A percentile compares a stretch with the other conserved stretches of the same genome.
Evolutionary conservation across 1,140 invertebrate species (phyloP).

Genomic region (Megalopta genalis): DNA sequence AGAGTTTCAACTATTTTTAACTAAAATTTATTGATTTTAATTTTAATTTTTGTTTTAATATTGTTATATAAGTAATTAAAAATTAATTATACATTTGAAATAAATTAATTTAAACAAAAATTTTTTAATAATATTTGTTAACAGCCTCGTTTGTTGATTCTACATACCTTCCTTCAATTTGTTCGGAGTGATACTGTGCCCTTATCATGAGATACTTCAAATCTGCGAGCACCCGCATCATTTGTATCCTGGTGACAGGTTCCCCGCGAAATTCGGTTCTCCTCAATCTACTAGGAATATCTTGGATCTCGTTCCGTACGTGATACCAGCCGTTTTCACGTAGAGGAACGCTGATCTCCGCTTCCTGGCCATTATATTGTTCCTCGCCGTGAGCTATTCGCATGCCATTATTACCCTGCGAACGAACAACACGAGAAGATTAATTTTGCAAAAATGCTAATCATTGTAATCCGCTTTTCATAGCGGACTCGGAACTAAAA

Average conservation of each 20-base stretch:
- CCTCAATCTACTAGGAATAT: slow-evolving; percentile 81
- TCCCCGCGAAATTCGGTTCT: slow-evolving; percentile 83
- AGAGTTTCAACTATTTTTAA: no score
- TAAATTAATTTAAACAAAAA: no score
- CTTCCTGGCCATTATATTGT: slow-evolving; percentile 82
- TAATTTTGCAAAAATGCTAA: slow-evolving; percentile 17
- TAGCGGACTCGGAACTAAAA: neutral
- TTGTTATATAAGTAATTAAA: no score
- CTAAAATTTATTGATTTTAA: no score
- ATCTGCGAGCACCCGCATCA: slow-evolving; percentile 91
- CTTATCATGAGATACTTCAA: slow-evolving; percentile 91
- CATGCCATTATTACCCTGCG: slow-evolving; percentile 84
- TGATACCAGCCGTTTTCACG: slow-evolving; percentile 89
- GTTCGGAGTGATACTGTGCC: slow-evolving; percentile 96
- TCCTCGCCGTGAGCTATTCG: slow-evolving; percentile 87
- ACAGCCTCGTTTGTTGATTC: no score
- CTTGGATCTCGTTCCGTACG: slow-evolving; percentile 82
- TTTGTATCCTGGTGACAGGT: slow-evolving; percentile 86
- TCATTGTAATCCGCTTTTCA: slow-evolving; percentile 13
- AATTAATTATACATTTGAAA: no score
- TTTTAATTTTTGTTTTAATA: no score
- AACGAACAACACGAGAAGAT: slow-evolving; percentile 1
- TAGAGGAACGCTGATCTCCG: slow-evolving; percentile 84
- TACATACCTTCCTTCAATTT: slow-evolving; percentile 90
- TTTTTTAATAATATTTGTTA: no score